Base-by-base conservation (phyloP, 2,113 vertebrate species). In the Tretioscincus oriximinensis region DNA sequence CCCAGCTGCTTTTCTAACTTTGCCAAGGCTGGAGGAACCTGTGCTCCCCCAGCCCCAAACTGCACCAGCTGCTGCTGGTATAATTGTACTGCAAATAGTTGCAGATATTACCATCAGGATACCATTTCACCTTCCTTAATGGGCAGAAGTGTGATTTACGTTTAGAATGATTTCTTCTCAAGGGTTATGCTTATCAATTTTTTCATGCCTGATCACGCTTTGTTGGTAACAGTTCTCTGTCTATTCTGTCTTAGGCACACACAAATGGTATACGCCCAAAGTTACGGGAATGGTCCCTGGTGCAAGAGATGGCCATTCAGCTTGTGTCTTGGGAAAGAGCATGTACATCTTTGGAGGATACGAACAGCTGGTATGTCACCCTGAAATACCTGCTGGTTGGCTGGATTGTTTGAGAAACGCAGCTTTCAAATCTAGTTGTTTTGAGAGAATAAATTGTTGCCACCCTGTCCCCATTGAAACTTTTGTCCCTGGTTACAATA, bases 281-380 rank as follows among this genome's bases (percentile, higher is more conserved):
- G 97, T 98, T 78, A 97, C 95, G 11, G 98, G 98, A 84, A 95
- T 95, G 69, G 92, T 99, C 85, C 98, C 98, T 28, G 98, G 98
- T 28, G 98, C 98, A 0, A 95, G 98, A 82, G 98, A 99, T 45
- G 98, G 98, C 61, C 98, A 99, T 93, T 99, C 98, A 0, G 97
- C 98, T 84, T 99, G 98, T 76, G 96, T 99, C 83, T 87, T 98
- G 88, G 94, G 95, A 65, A 99, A 97, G 88, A 96, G 93, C 89
- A 99, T 99, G 98, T 99, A 98, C 92, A 97, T 99, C 94, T 99
- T 99, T 28, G 98, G 98, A 84, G 98, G 98, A 89, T 99, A 99
- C 1, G 98, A 99, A 80, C 98, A 99, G 93, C 95, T 99, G 96
- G 98, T 99, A 91, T 92, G 97, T 94, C 45, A 49, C 74, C 1